Evolutionary conservation across 2,797 vertebrate species (phyloP), one percentile per base, ranked within the genome.

Genomic region (Rhinophrynus dorsalis): DNA sequence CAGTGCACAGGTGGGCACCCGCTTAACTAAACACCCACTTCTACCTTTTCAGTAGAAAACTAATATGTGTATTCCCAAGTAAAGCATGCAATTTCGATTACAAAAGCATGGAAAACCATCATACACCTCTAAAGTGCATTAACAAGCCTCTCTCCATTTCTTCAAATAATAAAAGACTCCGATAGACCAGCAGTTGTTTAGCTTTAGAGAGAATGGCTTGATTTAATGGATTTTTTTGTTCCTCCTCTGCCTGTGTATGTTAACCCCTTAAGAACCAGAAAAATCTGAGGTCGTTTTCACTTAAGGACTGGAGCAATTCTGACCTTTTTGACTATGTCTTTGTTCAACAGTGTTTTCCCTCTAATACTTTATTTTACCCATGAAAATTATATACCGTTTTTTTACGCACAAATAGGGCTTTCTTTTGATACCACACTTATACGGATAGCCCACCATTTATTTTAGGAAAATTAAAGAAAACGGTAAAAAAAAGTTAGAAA

Each of bases 181-280:
- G 33, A 9, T 18, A 51, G 11, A 55, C 21, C 21, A 69, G 27
- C 67, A 62, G 57, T 20, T 55, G 57, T 55, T 69, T 35, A 40
- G 23, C 26, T 51, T 9, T 51, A 51, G 35, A 51, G n/a, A 57
- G 21, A 54, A 27, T 59, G 37, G 15, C n/a, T 29, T 45, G 55
- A 44, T 59, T 73, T 45, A 45, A 60, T 29, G 17, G 23, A n/a
- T 29, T 54, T 52, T 35, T 52, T 60, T 54, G 47, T 66, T 38
- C 7, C 17, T 58, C 26, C 23, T 52, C 10, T 51, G 33, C 42
- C 40, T 73, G 35, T 59, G 50, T 66, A 59, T 73, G 52, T n/a
- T n/a, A n/a, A n/a, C n/a, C n/a, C n/a, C n/a, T n/a, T n/a, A n/a
- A n/a, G n/a, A n/a, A n/a, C n/a, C n/a, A n/a, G n/a, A n/a, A n/a